Percentiles rank a stretch among this genome's conserved stretches.
Conservation (phyloP, 2,888 invertebrate species). For the Opisthograptis luteolata region DNA sequence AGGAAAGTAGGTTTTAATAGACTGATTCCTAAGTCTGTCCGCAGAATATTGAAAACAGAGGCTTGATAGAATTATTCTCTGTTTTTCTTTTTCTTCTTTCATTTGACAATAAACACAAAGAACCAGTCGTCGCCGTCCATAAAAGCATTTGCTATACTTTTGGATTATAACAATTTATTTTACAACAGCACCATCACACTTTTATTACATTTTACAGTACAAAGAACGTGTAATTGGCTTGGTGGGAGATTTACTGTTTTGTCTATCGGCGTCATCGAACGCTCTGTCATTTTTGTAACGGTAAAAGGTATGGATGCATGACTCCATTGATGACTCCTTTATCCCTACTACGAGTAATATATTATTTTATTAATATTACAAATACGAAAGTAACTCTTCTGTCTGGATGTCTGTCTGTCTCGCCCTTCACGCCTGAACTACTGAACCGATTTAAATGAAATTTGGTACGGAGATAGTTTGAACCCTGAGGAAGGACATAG, state of each 20-base stretch:
- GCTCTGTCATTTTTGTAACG: constrained; percentile 72
- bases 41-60: too few relatives aligned
- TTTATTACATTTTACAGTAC: constrained; percentile 24
- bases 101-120: constrained; percentile 11
- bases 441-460: too few relatives aligned
- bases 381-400: too few relatives aligned
- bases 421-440: too few relatives aligned
- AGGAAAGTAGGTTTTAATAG: too few relatives aligned
- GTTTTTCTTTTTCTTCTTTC: constrained; percentile 16
- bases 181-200: constrained; percentile 14
- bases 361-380: too few relatives aligned
- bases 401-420: too few relatives aligned
- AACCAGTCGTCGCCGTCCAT: not conserved
- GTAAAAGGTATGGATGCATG: constrained; percentile 75
- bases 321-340: constrained; percentile 73
- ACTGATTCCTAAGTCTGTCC: too few relatives aligned
- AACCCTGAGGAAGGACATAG: too few relatives aligned
- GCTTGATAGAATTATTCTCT: too few relatives aligned
- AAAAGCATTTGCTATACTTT: constrained; percentile 11
- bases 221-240: constrained; percentile 22
- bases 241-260: constrained; percentile 22
- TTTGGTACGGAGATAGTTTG: too few relatives aligned
- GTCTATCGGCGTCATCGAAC: constrained; percentile 25
- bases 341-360: too few relatives aligned
- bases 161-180: constrained; percentile 17